Evolutionary conservation across 1,140 invertebrate species (phyloP).

Genomic region (Chironomus striatipennis): DNA sequence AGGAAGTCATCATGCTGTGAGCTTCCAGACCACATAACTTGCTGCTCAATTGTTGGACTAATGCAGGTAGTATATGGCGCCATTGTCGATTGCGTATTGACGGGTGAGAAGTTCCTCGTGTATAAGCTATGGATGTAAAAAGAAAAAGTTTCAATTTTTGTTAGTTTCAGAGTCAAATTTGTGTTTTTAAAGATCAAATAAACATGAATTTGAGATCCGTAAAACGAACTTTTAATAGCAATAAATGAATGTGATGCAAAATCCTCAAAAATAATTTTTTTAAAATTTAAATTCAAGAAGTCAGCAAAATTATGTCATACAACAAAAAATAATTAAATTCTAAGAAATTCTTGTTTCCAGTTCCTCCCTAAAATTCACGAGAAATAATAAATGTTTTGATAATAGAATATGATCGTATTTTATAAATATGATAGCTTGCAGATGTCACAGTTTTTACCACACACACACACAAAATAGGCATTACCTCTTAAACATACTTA

Average conservation of each 20-base stretch:
- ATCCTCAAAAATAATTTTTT: too few relatives aligned
- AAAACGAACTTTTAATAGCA: too few relatives aligned
- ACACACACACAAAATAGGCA: neutral
- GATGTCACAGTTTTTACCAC: neutral
- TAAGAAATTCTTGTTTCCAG: too few relatives aligned
- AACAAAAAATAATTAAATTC: too few relatives aligned
- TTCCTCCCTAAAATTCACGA: too few relatives aligned
- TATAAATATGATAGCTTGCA: neutral
- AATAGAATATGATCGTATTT: neutral
- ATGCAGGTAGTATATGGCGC: neutral
- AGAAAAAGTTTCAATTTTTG: too few relatives aligned
- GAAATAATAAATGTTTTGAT: neutral
- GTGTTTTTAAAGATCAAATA: too few relatives aligned
- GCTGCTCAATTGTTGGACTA: neutral
- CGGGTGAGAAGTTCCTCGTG: neutral
- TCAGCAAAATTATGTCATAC: too few relatives aligned
- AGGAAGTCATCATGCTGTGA: neutral
- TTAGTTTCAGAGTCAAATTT: too few relatives aligned
- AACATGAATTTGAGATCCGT: neutral
- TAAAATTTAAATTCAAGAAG: too few relatives aligned
- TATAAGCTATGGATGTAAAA: neutral
- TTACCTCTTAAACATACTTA: neutral
- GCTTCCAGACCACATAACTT: neutral
- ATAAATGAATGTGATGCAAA: too few relatives aligned
- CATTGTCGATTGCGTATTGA: neutral